Base-by-base conservation (phyloP, 2,797 vertebrate species). In the Poeciliopsis infans region DNA sequence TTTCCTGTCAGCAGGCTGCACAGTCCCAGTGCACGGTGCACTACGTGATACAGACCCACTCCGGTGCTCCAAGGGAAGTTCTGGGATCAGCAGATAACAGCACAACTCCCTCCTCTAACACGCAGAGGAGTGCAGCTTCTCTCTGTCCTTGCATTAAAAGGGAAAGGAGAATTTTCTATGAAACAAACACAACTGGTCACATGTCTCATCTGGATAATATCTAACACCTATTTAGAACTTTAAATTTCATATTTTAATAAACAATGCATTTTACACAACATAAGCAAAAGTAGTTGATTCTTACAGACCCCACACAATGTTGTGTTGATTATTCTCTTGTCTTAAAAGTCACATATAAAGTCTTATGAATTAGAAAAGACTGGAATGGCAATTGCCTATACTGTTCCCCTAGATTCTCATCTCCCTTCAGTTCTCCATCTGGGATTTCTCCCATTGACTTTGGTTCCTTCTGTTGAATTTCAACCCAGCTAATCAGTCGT, bases 31-130 rank as follows among this genome's bases (percentile, higher is more conserved):
- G 87, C 51, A 69, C 83, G 88, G 90, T 92, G 93, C 91, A 92
- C 92, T 94, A 89, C 75, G 90, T 93, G 96, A 96, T 96, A 96
- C 74, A 90, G 93, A 88, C 93, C 92, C 93, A 94, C 96, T 97
- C 96, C 92, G 92, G 95, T 86, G 95, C 95, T 96, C 96, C 95
- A 91, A 92, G 94, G 97, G 97, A 98, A 98, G 96, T 97, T 96
- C 97, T 98, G 97, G 94, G 95, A 96, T 96, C 92, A 88, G 94
- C 86, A 97, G 97, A 98, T 98, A 98, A 97, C 94, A 75, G 86
- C 87, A 64, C 88, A 83, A 92, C 93, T 87, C 94, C 93, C 88
- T 90, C 93, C 90, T 93, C 95, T 95, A 93, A 95, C 94, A 95
- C 91, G 86, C 94, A 91, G 90, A 86, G 86, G 74, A 81, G 79